Conservation (phyloP, 2,113 vertebrate genomes). For the Gila orcuttii region DNA sequence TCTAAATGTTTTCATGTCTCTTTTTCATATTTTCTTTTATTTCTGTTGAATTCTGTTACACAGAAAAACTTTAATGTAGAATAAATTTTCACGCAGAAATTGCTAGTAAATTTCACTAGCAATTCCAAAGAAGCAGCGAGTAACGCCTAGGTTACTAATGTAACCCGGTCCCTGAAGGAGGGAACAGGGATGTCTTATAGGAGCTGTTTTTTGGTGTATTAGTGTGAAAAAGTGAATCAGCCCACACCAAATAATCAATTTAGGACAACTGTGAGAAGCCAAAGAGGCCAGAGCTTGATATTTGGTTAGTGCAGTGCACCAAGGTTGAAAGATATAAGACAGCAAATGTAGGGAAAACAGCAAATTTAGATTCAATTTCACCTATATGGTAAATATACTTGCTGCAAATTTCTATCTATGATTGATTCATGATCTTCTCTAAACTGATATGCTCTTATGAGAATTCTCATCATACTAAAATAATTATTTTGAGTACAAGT, state of each 20-base stretch:
- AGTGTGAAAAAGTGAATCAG: background rate
- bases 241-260: background rate
- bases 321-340: background rate
- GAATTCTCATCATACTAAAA: constrained; percentile 3
- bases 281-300: background rate
- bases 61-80: too few relatives aligned
- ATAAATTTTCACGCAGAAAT: too few relatives aligned
- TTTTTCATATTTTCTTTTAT: too few relatives aligned
- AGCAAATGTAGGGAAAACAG: background rate
- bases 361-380: background rate
- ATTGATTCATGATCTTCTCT: background rate
- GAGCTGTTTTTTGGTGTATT: background rate
- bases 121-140: too few relatives aligned
- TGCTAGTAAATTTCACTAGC: too few relatives aligned
- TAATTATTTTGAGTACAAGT: background rate
- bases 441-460: background rate
- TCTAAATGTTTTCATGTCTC: too few relatives aligned
- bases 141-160: too few relatives aligned
- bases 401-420: background rate
- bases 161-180: too few relatives aligned
- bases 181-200: too few relatives aligned
- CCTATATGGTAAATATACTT: background rate
- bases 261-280: background rate
- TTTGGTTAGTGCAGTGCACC: background rate
- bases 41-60: too few relatives aligned